These are phyloP conservation scores for Acanthacorydalis orientalis DNA, from an alignment of 2,888 invertebrate genomes.

Conservation along the genomic window DNA sequence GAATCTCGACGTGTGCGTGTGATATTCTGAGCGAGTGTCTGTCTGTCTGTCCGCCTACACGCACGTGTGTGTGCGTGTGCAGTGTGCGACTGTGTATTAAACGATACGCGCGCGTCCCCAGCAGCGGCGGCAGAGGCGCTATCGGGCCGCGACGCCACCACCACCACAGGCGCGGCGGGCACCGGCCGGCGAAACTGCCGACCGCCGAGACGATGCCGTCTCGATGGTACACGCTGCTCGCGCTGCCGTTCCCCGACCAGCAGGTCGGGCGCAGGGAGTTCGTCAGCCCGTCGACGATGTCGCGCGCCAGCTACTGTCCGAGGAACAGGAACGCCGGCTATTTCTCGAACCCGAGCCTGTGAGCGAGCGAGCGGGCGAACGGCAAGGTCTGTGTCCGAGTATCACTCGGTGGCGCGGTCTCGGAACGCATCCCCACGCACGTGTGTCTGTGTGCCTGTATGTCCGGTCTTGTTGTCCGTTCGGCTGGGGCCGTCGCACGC, in stretches of 20 bases:
- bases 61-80: too few relatives aligned
- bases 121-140: constrained; percentile 24
- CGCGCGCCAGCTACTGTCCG: constrained; percentile 49
- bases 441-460: not conserved
- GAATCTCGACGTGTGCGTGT: too few relatives aligned
- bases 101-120: constrained; percentile 6
- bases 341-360: constrained; percentile 68
- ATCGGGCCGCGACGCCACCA: constrained; percentile 30
- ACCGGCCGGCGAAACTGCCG: constrained; percentile 19
- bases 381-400: too few relatives aligned
- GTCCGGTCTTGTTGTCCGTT: constrained; percentile 1
- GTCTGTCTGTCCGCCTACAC: too few relatives aligned
- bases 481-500: not conserved
- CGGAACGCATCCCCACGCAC: not conserved
- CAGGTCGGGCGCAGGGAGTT: constrained; percentile 77
- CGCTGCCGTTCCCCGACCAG: constrained; percentile 85
- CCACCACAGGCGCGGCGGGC: constrained; percentile 14
- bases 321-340: constrained; percentile 67
- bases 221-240: constrained; percentile 78
- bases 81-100: not conserved
- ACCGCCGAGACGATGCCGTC: constrained; percentile 48
- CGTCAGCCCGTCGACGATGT: constrained; percentile 14
- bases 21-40: too few relatives aligned
- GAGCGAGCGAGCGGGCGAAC: too few relatives aligned
- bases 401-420: too few relatives aligned